Evolutionary conservation across 2,888 invertebrate genomes (phyloP), one percentile per base, ranked within the genome.

Genomic region (Melanophora roralis): DNA sequence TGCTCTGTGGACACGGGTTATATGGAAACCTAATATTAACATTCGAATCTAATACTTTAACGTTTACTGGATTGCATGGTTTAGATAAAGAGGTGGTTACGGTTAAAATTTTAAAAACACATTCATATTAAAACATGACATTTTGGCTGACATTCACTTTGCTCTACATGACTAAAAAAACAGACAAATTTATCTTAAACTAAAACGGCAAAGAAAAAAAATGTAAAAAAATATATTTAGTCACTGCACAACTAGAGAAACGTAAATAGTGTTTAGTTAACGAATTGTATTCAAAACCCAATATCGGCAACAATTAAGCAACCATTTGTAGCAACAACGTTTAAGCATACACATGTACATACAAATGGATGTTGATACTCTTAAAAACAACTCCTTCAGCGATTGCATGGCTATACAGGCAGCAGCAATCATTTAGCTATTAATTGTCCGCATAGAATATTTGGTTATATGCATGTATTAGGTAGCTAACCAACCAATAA

Each of bases 61-160:
- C 9, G 7, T 16, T 19, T 40, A 23, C 72, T 53, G 72, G 62
- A 53, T 36, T 64, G 72, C 53, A 64, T 62, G 38, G 27, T 27
- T 21, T 2, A 3, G 32, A 16, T 69, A 19, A 3, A 53, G 55
- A 68, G 34, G 21, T 32, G 32, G 9, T 8, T 32, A 62, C 27
- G 40, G 45, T 9, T 38, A 51, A 3, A 27, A 5, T 40, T 23
- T n/a, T n/a, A n/a, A n/a, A n/a, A n/a, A 51, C 38, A 55, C n/a
- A 40, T 59, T 59, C 49, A 49, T 71, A 65, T 23, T n/a, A 45
- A 64, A 59, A 72, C 72, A 76, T 80, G 76, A 80, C 80, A 80
- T 80, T 80, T 73, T 68, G n/a, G 68, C 76, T 80, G 76, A 73
- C 80, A 80, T 80, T 80, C 80, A 80, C 80, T 80, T 76, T 76